Evolutionary conservation across 2,113 vertebrate genomes (phyloP).

Genomic region (Hypanus sabinus): DNA sequence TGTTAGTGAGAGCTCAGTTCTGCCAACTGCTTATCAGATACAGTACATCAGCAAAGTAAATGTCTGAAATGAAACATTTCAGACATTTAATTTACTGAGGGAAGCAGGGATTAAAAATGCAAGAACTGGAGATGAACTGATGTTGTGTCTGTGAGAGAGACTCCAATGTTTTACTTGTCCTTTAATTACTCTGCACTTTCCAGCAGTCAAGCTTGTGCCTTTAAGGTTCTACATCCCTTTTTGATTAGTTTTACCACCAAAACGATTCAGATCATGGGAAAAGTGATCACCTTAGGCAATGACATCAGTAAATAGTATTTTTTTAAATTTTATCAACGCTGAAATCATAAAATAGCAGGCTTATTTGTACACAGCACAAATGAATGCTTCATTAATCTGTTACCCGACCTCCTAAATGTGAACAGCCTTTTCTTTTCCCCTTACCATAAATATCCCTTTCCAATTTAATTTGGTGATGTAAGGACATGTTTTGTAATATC

Average conservation of each 20-base stretch:
- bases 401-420: not conserved
- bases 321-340: not conserved
- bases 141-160: not conserved
- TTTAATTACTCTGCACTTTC: not conserved
- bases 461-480: not conserved
- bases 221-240: conserved; percentile 7
- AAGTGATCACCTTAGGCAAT: not conserved
- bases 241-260: not conserved
- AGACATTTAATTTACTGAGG: not conserved
- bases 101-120: not conserved
- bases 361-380: not conserved
- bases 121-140: not conserved
- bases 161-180: conserved; percentile 1
- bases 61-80: not conserved
- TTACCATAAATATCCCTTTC: not conserved
- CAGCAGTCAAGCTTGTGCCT: not conserved
- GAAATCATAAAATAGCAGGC: not conserved
- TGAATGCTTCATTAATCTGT: not conserved
- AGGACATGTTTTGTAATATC: too few relatives aligned
- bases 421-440: not conserved
- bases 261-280: not conserved
- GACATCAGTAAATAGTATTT: not conserved
- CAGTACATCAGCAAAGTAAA: not conserved
- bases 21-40: not conserved
- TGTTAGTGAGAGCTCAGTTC: not conserved